phyloP scores from a whole-genome alignment of 2,888 invertebrate genomes.

The Lissonota sp. region DNA sequence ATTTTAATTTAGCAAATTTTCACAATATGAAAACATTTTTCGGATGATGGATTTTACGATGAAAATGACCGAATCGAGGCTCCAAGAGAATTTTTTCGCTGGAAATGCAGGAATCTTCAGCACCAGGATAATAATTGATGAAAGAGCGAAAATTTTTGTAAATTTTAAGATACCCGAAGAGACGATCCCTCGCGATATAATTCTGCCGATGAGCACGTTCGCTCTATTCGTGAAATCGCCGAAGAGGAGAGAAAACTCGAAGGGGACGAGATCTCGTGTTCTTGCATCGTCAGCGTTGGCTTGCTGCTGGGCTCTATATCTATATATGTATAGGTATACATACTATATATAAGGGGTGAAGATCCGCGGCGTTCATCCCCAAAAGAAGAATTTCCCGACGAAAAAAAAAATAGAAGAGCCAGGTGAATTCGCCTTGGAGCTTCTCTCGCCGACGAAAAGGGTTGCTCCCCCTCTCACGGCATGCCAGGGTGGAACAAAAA shows the following conservation, averaged over 20 bases:
- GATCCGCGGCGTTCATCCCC: constrained; percentile 13
- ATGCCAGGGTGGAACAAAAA: too few relatives aligned
- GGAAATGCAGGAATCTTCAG: too few relatives aligned
- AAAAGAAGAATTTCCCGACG: constrained; percentile 17
- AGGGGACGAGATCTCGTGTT: constrained; percentile 18
- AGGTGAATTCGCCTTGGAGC: too few relatives aligned
- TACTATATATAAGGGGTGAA: not conserved
- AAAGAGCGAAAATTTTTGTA: not conserved
- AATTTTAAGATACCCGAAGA: constrained; percentile 14
- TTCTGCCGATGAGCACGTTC: constrained; percentile 37
- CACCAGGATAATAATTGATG: not conserved
- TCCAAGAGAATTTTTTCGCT: not conserved
- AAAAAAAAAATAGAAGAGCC: constrained; percentile 1
- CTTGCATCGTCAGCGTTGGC: constrained; percentile 33
- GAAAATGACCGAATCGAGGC: not conserved
- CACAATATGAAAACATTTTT: too few relatives aligned
- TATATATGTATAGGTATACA: constrained; percentile 8
- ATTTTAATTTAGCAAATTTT: not conserved
- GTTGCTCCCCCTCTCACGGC: too few relatives aligned
- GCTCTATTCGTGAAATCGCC: constrained; percentile 22
- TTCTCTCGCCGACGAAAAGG: too few relatives aligned
- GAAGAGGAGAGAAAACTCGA: constrained; percentile 26
- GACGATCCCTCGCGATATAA: not conserved
- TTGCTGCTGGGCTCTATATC: not conserved
- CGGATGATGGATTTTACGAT: too few relatives aligned